Conservation (phyloP, 1,140 invertebrate genomes). For the Hermetia illucens region DNA sequence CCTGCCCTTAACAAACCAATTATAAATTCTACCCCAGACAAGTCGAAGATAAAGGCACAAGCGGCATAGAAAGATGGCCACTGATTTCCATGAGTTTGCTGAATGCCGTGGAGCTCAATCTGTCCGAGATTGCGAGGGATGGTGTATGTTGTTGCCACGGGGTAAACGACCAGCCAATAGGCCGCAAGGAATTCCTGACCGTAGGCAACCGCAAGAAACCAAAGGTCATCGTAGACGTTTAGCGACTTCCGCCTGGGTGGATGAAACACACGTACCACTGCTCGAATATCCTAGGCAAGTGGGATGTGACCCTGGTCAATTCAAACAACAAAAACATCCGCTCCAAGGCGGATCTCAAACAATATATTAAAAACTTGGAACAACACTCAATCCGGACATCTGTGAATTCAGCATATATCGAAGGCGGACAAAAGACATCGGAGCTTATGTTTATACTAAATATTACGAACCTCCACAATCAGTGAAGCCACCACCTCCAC, state of each 20-base stretch:
- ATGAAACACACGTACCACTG: slow-evolving; percentile 50
- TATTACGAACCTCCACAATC: slow-evolving; percentile 1
- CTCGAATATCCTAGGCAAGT: slow-evolving; percentile 49
- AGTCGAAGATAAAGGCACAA: slow-evolving; percentile 9
- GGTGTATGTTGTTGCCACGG: slow-evolving; percentile 37
- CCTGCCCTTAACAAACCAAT: slow-evolving; percentile 6
- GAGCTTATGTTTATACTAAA: slow-evolving; percentile 19
- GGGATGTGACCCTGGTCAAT: slow-evolving; percentile 57
- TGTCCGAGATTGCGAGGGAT: slow-evolving; percentile 5
- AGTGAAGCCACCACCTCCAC: slow-evolving; percentile 12
- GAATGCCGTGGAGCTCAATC: slow-evolving; percentile 9
- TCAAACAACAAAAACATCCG: slow-evolving; percentile 39
- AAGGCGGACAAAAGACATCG: slow-evolving; percentile 31
- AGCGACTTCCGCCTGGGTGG: slow-evolving; percentile 49
- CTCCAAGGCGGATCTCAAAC: slow-evolving; percentile 36
- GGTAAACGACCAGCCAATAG: slow-evolving; percentile 39
- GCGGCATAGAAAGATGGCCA: slow-evolving; percentile 22
- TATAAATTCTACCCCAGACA: slow-evolving; percentile 13
- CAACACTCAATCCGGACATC: slow-evolving; percentile 31
- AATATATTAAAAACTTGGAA: slow-evolving; percentile 33
- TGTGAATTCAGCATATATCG: slow-evolving; percentile 38
- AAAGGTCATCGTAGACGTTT: slow-evolving; percentile 46
- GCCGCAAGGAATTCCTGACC: slow-evolving; percentile 24
- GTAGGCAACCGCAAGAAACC: slow-evolving; percentile 25
- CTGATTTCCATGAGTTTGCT: slow-evolving; percentile 26